Percentiles rank a stretch among this genome's conserved stretches.
phyloP scores from a whole-genome alignment of 2,888 invertebrate genomes.

The Archips xylosteana region DNA sequence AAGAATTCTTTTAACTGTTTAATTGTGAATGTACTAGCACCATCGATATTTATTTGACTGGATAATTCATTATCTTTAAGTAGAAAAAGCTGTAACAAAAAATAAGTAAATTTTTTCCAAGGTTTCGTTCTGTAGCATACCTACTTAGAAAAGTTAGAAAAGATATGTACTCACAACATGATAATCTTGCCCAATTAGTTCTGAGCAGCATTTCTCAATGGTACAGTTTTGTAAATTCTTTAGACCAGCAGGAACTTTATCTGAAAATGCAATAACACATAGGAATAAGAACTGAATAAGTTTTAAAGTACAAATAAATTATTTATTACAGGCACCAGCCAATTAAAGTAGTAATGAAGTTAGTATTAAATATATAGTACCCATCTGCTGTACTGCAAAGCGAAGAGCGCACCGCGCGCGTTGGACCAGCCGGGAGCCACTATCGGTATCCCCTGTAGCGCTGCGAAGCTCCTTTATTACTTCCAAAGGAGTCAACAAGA shows the following conservation, averaged over 20 bases:
- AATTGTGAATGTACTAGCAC: constrained; percentile 54
- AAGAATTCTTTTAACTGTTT: constrained; percentile 54
- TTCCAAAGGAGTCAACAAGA: constrained; percentile 60
- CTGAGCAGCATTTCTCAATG: constrained; percentile 53
- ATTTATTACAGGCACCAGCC: no score
- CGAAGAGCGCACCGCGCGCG: constrained; percentile 56
- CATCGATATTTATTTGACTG: constrained; percentile 47
- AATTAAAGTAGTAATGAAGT: no score
- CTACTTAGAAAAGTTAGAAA: no score
- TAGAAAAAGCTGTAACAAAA: constrained; percentile 61
- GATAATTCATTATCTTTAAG: constrained; percentile 56
- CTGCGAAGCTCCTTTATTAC: constrained; percentile 52
- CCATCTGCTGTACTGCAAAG: constrained; percentile 45
- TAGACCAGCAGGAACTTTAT: constrained; percentile 15
- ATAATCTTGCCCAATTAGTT: constrained; percentile 53
- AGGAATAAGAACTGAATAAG: no score
- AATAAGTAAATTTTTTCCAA: neutral
- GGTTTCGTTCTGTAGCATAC: neutral
- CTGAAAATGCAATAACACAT: constrained; percentile 4
- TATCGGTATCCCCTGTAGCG: constrained; percentile 43
- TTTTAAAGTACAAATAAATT: no score
- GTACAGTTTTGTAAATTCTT: constrained; percentile 33
- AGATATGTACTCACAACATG: constrained; percentile 57
- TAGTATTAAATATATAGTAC: neutral
- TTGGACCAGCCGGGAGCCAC: constrained; percentile 43